Evolutionary conservation across 2,113 vertebrate genomes (phyloP).

Genomic region (Pandion haliaetus): DNA sequence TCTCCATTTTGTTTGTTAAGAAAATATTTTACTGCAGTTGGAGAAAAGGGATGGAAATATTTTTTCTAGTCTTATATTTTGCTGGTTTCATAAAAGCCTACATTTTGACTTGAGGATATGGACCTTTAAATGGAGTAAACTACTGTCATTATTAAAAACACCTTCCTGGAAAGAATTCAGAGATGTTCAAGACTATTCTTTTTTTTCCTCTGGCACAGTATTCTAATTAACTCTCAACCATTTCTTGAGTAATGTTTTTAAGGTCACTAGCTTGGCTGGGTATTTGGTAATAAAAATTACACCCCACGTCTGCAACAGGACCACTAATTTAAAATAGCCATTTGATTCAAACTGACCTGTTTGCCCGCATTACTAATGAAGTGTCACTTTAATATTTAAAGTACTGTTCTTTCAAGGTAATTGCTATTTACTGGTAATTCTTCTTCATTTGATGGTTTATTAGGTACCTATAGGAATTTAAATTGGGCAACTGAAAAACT

Average conservation of each 20-base stretch:
- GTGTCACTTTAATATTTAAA: constrained; percentile 55
- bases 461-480: constrained; percentile 53
- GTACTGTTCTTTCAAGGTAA: constrained; percentile 49
- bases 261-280: constrained; percentile 51
- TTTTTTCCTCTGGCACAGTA: background rate
- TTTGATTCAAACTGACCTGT: constrained; percentile 50
- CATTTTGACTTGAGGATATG: constrained; percentile 22
- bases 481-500: constrained; percentile 62
- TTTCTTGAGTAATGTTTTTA: constrained; percentile 51
- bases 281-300: constrained; percentile 58
- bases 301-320: constrained; percentile 37
- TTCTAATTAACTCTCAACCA: constrained; percentile 50
- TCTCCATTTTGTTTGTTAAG: background rate
- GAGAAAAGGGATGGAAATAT: background rate
- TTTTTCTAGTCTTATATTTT: background rate
- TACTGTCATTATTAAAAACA: constrained; percentile 52
- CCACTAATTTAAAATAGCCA: constrained; percentile 62
- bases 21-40: background rate
- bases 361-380: constrained; percentile 51
- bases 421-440: constrained; percentile 59
- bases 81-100: constrained; percentile 11
- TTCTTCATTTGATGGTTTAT: constrained; percentile 60
- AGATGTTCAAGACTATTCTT: constrained; percentile 10
- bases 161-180: constrained; percentile 56
- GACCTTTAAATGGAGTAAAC: constrained; percentile 46